Evolutionary conservation across 2,888 invertebrate species (phyloP).

Genomic region (Agriotes lineatus): DNA sequence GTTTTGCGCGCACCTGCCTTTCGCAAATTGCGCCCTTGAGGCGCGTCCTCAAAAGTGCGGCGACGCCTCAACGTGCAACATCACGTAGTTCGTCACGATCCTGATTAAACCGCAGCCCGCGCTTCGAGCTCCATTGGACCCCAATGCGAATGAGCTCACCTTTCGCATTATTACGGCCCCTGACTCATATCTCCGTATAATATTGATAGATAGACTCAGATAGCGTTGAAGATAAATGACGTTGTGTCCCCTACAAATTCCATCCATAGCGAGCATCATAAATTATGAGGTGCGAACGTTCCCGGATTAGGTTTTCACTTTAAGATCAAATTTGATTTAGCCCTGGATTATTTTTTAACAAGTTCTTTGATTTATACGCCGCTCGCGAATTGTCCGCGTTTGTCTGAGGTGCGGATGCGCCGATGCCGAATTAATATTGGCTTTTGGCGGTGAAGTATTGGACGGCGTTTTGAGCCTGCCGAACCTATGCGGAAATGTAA

Average conservation of each 20-base stretch:
- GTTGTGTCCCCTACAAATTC: conserved; percentile 52
- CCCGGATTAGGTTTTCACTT: conserved; percentile 53
- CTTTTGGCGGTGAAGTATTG: not conserved
- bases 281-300: conserved; percentile 53
- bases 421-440: not conserved
- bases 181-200: conserved; percentile 51
- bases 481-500: conserved; percentile 16
- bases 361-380: conserved; percentile 32
- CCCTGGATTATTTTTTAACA: conserved; percentile 46
- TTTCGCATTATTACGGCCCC: conserved; percentile 37
- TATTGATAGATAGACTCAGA: conserved; percentile 53
- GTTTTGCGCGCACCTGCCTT: conserved; percentile 13
- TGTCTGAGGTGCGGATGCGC: not conserved
- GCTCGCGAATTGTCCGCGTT: conserved; percentile 21
- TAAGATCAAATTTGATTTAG: conserved; percentile 52
- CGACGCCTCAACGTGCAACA: not conserved
- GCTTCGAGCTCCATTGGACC: not conserved
- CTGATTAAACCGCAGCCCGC: conserved; percentile 7
- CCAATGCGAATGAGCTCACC: conserved; percentile 29
- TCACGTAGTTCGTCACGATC: not conserved
- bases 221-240: conserved; percentile 54
- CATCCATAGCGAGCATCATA: conserved; percentile 50
- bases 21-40: conserved; percentile 5
- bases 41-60: not conserved
- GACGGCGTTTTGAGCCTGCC: not conserved